These are phyloP conservation scores for Pachydiplax longipennis DNA, from an alignment of 2,888 invertebrate genomes.

Conservation along the genomic window DNA sequence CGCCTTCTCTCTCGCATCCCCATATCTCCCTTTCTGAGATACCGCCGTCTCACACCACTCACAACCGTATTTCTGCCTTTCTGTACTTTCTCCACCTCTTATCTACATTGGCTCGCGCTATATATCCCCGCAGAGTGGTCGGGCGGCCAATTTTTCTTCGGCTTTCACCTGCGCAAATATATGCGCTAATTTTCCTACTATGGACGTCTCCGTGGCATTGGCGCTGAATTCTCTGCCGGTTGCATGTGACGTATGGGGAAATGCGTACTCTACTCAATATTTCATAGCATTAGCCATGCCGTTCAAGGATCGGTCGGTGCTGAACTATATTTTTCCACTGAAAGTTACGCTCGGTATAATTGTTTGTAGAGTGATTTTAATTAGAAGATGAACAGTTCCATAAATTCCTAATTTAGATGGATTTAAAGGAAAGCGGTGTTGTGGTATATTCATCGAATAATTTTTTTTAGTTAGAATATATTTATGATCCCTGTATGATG, in stretches of 20 bases:
- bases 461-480: no score
- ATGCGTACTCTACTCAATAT: neutral
- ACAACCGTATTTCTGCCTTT: neutral
- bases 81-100: conserved; percentile 20
- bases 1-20: neutral
- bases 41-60: neutral
- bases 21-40: neutral
- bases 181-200: conserved; percentile 9
- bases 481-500: no score
- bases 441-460: no score
- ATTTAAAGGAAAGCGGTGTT: no score
- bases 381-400: no score
- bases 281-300: neutral
- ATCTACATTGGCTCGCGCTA: neutral
- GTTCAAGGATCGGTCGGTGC: no score
- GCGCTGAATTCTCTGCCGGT: neutral
- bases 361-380: no score
- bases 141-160: conserved; percentile 7
- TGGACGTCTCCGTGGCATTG: neutral
- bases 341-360: no score
- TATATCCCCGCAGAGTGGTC: neutral
- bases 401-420: no score
- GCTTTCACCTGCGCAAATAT: neutral
- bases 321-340: no score
- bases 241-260: neutral